These are phyloP conservation scores for Glaucopsyche alexis DNA, from an alignment of 2,888 invertebrate species.

Conservation along the genomic window DNA sequence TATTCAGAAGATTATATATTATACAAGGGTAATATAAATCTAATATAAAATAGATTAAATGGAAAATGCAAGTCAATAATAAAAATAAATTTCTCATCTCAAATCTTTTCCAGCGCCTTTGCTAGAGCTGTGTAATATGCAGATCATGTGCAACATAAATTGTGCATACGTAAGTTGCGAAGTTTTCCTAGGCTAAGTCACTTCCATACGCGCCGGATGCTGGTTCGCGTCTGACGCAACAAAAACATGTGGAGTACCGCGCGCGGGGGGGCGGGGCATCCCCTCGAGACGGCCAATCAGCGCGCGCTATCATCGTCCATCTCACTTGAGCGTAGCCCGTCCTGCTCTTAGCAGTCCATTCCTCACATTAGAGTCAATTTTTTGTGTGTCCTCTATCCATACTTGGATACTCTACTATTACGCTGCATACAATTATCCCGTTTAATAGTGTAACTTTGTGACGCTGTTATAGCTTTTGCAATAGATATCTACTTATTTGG, in stretches of 20 bases:
- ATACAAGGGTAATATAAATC: no score
- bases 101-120: background rate
- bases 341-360: constrained; percentile 53
- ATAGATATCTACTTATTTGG: background rate
- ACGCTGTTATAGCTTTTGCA: background rate
- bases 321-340: constrained; percentile 55
- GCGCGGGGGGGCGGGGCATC: constrained; percentile 51
- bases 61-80: background rate
- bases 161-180: constrained; percentile 36
- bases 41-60: no score
- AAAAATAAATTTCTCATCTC: background rate
- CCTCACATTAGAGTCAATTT: constrained; percentile 44
- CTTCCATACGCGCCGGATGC: constrained; percentile 48
- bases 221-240: constrained; percentile 58
- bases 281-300: constrained; percentile 47
- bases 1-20: no score
- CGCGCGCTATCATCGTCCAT: constrained; percentile 34
- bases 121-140: background rate
- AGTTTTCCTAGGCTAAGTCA: constrained; percentile 45
- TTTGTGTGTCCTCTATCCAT: constrained; percentile 7
- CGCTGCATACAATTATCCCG: constrained; percentile 7
- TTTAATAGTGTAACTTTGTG: constrained; percentile 15
- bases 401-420: constrained; percentile 11
- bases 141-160: constrained; percentile 20
- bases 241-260: constrained; percentile 64